phyloP scores from a whole-genome alignment of 2,113 vertebrate species.

The Myiagra hebetior region DNA sequence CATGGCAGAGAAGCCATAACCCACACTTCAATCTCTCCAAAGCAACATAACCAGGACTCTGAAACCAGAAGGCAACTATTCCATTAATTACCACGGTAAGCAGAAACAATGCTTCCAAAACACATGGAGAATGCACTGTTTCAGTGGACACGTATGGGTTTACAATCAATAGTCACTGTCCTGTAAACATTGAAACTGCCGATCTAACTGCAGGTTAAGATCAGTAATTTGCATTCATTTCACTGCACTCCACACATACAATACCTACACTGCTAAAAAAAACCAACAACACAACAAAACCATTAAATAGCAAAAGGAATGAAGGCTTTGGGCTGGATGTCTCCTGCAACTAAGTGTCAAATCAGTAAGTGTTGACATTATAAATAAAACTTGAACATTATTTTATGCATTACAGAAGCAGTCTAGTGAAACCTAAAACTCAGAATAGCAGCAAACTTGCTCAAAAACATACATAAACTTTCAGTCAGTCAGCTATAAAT shows the following conservation, averaged over 20 bases:
- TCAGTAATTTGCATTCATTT: not conserved
- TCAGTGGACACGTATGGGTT: not conserved
- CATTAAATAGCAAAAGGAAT: not conserved
- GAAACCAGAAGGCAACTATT: slow-evolving; percentile 1
- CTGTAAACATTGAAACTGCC: slow-evolving; percentile 52
- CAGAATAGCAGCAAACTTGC: slow-evolving; percentile 28
- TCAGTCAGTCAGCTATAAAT: slow-evolving; percentile 34
- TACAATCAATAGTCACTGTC: slow-evolving; percentile 64
- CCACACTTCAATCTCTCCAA: not conserved
- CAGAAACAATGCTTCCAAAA: not conserved
- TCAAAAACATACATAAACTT: not conserved
- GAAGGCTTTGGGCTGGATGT: not conserved
- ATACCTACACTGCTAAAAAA: not conserved
- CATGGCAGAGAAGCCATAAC: not conserved
- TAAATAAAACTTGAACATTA: slow-evolving; percentile 30
- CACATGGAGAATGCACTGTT: not conserved
- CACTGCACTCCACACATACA: not conserved
- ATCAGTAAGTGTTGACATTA: not conserved
- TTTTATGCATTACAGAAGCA: not conserved
- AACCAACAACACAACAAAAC: not conserved
- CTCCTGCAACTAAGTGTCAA: not conserved
- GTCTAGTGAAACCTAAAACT: slow-evolving; percentile 1
- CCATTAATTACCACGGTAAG: not conserved
- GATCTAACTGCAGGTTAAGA: not conserved
- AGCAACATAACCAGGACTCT: not conserved